These are phyloP conservation scores for Glyphotaelius pellucidus DNA, from an alignment of 2,888 invertebrate species.

Conservation along the genomic window DNA sequence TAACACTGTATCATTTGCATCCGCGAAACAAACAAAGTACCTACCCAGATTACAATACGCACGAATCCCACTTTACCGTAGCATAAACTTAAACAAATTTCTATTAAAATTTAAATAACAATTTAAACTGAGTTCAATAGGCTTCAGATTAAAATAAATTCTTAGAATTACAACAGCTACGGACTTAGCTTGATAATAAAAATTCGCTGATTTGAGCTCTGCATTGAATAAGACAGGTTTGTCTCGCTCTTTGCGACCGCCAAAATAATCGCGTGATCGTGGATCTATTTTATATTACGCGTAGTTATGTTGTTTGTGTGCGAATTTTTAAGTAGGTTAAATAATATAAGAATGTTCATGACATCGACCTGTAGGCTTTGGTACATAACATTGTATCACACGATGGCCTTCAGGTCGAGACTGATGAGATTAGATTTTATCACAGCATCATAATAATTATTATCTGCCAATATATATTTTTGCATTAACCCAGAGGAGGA, in stretches of 20 bases:
- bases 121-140: too few species aligned
- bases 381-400: neutral
- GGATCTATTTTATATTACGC: neutral
- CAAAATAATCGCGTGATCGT: neutral
- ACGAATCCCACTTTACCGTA: neutral
- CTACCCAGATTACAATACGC: neutral
- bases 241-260: neutral
- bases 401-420: neutral
- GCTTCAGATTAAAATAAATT: neutral
- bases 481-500: too few species aligned
- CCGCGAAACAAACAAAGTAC: neutral
- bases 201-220: neutral
- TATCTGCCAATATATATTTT: neutral
- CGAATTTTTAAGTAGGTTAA: neutral
- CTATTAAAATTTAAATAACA: neutral
- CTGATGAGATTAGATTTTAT: neutral
- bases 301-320: neutral
- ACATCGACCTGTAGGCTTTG: too few species aligned
- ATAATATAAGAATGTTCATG: neutral
- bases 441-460: neutral
- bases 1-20: neutral
- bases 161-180: neutral
- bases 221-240: constrained; percentile 14
- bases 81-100: neutral
- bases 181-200: neutral